Evolutionary conservation across 1,140 invertebrate genomes (phyloP), one percentile per base, ranked within the genome.

Genomic region (Polypedilum pembai): DNA sequence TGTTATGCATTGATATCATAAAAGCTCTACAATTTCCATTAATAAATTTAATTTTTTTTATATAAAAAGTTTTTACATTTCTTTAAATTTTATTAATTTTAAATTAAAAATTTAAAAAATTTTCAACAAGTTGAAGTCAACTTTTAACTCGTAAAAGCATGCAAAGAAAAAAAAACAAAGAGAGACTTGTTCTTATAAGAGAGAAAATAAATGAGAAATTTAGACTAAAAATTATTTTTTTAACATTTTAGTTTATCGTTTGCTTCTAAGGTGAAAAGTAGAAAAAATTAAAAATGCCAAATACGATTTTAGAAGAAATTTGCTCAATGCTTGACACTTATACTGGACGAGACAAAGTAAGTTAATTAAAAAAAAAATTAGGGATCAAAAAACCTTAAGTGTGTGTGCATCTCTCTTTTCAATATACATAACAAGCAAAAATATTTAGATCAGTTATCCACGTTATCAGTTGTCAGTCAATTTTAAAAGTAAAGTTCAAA

Each of bases 261-360:
- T 69, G 65, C 65, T 18, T 8, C 20, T 69, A 21, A 20, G 65
- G 65, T 21, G 17, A 21, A 69, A 18, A 10, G 65, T 8, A 10
- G 8, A 20, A 8, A 69, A 69, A 20, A 20, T 20, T 21, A 3
- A 69, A 10, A 69, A 20, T 10, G 65, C 17, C 65, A 69, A 18
- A 18, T 8, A 3, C 17, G 8, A 21, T 69, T 76, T 77, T 85
- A 8, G 78, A 80, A 73, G 84, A 85, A 79, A 83, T 85, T 76
- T 85, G 84, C 80, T 79, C 80, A 77, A 80, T 85, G 74, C 80
- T 86, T 65, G 84, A 86, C 74, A 84, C 83, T n/a, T 86, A 86
- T 77, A 85, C 83, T 76, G 85, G 85, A 10, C 80, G 85, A 75
- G 85, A 86, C 81, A 86, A 86, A 82, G 85, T 85, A 80, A 80